These are phyloP conservation scores for Sorex araneus DNA, from an alignment of 2,113 vertebrate species.

Conservation along the genomic window DNA sequence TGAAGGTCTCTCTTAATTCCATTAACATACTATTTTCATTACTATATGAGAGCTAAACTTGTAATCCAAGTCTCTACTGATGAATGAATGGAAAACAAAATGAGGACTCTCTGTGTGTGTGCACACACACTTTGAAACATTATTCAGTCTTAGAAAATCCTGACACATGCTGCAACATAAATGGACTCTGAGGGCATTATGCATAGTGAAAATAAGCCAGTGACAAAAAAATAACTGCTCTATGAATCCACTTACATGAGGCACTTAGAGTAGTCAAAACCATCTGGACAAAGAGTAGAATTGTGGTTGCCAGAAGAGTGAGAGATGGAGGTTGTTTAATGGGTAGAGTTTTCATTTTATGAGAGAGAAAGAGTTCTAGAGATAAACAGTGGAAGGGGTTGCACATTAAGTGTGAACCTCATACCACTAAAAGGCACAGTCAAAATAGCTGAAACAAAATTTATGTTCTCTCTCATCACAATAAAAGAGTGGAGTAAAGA, in stretches of 20 bases:
- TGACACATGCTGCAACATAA: neutral
- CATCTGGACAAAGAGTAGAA: neutral
- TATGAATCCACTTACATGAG: neutral
- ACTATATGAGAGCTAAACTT: neutral
- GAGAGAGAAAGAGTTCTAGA: neutral
- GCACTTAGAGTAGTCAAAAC: neutral
- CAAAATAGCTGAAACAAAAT: neutral
- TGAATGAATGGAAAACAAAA: neutral
- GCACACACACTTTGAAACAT: neutral
- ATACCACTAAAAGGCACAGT: neutral
- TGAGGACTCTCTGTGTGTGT: neutral
- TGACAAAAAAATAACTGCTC: neutral
- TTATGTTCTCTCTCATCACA: neutral
- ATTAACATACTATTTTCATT: neutral
- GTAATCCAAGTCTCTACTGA: neutral
- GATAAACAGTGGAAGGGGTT: neutral
- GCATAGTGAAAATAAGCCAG: conserved; percentile 1
- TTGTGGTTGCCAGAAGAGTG: neutral
- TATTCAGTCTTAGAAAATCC: neutral
- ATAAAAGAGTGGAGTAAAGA: neutral
- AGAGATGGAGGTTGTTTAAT: neutral
- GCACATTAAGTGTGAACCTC: neutral
- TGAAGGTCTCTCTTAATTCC: too few relatives aligned
- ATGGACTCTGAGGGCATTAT: neutral
- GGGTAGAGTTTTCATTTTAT: neutral